Percentiles rank a stretch among this genome's conserved stretches.
Evolutionary conservation across 2,113 vertebrate genomes (phyloP).

Genomic region (Gorsachius goisagi): DNA sequence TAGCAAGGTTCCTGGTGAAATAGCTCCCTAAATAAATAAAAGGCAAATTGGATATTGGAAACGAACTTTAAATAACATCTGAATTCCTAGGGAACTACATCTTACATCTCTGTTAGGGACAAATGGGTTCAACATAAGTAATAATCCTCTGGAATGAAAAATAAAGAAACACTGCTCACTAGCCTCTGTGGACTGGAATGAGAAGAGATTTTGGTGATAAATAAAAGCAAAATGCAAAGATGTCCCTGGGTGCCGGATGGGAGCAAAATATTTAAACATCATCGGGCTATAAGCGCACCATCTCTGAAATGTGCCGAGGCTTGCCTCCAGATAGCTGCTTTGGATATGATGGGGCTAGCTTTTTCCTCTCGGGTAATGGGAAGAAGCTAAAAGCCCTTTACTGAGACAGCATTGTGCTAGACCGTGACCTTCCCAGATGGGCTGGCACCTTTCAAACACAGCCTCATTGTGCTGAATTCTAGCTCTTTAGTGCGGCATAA

Average conservation of each 20-base stretch:
- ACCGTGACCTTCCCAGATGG: background rate
- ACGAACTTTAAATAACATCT: conserved; percentile 67
- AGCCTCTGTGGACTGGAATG: background rate
- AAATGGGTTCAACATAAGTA: conserved; percentile 21
- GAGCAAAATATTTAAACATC: background rate
- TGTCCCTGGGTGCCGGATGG: background rate
- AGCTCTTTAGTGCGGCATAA: background rate
- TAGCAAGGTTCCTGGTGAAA: conserved; percentile 38
- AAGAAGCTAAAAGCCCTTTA: background rate
- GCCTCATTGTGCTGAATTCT: background rate
- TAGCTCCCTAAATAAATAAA: conserved; percentile 60
- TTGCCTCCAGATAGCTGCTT: background rate
- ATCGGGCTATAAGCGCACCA: background rate
- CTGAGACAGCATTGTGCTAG: background rate
- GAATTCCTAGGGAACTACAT: conserved; percentile 56
- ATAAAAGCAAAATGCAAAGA: background rate
- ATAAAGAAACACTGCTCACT: background rate
- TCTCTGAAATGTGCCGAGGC: background rate
- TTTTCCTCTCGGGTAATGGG: background rate
- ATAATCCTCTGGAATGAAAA: conserved; percentile 17
- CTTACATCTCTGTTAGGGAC: conserved; percentile 42
- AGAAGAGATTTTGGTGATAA: background rate
- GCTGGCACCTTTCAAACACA: background rate
- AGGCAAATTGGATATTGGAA: conserved; percentile 62
- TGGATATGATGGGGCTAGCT: background rate